These are phyloP conservation scores for Rhinoderma darwinii DNA, from an alignment of 2,113 vertebrate species.

Conservation along the genomic window DNA sequence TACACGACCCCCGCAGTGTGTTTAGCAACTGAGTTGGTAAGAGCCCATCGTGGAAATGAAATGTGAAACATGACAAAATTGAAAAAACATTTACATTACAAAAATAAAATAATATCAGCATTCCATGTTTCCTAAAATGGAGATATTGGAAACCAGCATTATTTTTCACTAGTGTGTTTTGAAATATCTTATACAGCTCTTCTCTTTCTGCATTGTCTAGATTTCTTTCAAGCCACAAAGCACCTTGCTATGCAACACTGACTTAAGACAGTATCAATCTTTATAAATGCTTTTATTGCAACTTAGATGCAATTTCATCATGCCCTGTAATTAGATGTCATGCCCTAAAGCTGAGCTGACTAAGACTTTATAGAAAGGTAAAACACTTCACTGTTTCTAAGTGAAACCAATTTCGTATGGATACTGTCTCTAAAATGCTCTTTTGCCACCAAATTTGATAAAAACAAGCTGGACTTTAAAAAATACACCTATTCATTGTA, in stretches of 20 bases:
- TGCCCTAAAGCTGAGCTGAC: constrained; percentile 57
- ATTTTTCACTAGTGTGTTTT: not conserved
- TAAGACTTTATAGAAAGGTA: constrained; percentile 56
- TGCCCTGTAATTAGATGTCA: constrained; percentile 57
- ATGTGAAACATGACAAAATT: not conserved
- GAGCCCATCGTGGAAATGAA: not conserved
- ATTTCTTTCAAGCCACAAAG: constrained; percentile 20
- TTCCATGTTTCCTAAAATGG: not conserved
- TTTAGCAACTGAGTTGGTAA: not conserved
- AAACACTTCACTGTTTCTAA: constrained; percentile 55
- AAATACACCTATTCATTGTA: not conserved
- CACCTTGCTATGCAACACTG: constrained; percentile 33
- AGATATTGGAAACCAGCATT: not conserved
- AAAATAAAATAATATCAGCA: not conserved
- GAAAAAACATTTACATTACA: not conserved
- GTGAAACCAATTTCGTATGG: constrained; percentile 55
- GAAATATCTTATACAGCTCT: not conserved
- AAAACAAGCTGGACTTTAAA: not conserved
- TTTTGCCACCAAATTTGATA: constrained; percentile 24
- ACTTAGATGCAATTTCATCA: constrained; percentile 57
- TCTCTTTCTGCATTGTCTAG: not conserved
- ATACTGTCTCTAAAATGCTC: constrained; percentile 38
- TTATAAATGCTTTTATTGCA: constrained; percentile 59
- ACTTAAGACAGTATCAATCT: constrained; percentile 59
- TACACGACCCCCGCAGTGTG: not conserved